Percentiles rank a stretch among this genome's conserved stretches.
phyloP scores from a whole-genome alignment of 2,113 vertebrate genomes.

The Pampusana beccarii region DNA sequence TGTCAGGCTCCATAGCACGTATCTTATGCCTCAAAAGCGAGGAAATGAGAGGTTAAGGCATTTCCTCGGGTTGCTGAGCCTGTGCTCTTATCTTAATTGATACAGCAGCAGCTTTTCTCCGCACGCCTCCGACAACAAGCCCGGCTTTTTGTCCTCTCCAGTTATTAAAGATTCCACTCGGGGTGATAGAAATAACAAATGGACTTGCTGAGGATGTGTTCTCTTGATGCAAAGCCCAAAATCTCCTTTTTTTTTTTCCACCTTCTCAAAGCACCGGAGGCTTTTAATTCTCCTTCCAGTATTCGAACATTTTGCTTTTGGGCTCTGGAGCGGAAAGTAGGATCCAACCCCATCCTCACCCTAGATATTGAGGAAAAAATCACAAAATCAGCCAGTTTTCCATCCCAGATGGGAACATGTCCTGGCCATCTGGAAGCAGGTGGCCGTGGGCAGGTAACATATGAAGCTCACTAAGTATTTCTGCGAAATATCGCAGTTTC shows the following conservation, averaged over 20 bases:
- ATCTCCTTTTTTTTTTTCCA: neutral
- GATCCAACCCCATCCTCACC: neutral
- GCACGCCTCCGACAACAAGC: neutral
- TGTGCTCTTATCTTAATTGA: slow-evolving; percentile 46
- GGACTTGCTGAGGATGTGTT: neutral
- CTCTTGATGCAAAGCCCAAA: neutral
- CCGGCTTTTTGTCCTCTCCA: neutral
- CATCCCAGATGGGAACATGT: neutral
- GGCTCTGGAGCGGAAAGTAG: neutral
- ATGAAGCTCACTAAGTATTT: neutral
- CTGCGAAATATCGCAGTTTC: neutral
- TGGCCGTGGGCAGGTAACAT: neutral
- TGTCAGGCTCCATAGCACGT: neutral
- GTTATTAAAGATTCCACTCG: neutral
- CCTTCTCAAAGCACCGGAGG: neutral
- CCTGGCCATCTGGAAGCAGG: neutral
- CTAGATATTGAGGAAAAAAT: neutral
- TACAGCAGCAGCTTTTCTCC: slow-evolving; percentile 6
- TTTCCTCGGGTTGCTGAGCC: slow-evolving; percentile 13
- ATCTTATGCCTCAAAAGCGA: neutral
- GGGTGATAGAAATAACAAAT: neutral
- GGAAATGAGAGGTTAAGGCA: slow-evolving; percentile 43
- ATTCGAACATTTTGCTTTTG: neutral
- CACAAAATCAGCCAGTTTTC: neutral
- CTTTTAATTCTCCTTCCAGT: neutral